phyloP scores from a whole-genome alignment of 2,888 invertebrate genomes.

The Euplagia quadripunctaria region DNA sequence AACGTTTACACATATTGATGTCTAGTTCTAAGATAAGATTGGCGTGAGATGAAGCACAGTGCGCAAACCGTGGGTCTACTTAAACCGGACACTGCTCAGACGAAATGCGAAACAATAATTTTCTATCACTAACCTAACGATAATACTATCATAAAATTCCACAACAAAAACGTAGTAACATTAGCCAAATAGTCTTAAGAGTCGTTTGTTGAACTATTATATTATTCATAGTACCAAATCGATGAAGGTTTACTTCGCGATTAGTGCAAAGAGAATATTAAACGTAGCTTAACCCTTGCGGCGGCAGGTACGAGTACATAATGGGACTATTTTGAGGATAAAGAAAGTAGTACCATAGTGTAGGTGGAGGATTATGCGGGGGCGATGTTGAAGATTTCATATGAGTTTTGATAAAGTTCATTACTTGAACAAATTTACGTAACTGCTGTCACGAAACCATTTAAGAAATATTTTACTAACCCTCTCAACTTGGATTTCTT shows the following conservation, averaged over 20 bases:
- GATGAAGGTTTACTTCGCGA: constrained; percentile 11
- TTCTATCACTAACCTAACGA: not conserved
- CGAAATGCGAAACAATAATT: not conserved
- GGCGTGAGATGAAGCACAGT: no score
- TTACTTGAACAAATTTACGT: no score
- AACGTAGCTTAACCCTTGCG: constrained; percentile 18
- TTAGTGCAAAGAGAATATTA: constrained; percentile 38
- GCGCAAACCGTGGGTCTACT: no score
- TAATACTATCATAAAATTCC: not conserved
- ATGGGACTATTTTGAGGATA: not conserved
- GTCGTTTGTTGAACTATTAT: constrained; percentile 8
- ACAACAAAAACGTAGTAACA: not conserved
- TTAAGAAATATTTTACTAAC: no score
- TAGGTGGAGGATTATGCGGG: no score
- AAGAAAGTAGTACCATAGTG: not conserved
- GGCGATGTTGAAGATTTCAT: no score
- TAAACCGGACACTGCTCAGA: not conserved
- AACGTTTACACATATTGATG: no score
- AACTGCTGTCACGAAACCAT: no score
- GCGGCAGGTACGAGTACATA: constrained; percentile 20
- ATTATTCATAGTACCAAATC: constrained; percentile 17
- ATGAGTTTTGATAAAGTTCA: no score
- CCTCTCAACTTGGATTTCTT: no score
- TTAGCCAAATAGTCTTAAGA: not conserved
- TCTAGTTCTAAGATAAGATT: no score